Evolutionary conservation across 2,888 invertebrate species (phyloP).

Genomic region (Rhagophthalmus giganteus): DNA sequence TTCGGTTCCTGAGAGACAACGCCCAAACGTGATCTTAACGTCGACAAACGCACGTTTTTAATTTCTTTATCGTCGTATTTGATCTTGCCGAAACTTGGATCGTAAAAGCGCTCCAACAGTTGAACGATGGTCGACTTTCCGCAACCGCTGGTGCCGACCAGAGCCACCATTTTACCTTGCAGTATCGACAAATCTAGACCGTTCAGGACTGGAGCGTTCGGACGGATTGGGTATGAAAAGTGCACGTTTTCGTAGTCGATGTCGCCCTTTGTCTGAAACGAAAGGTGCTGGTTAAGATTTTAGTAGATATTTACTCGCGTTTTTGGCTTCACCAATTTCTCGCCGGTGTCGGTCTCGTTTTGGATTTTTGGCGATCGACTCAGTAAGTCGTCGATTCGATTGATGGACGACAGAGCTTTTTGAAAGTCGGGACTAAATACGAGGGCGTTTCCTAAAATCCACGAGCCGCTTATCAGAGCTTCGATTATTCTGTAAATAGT

Average conservation of each 20-base stretch:
- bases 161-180: slow-evolving; percentile 71
- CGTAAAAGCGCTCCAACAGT: slow-evolving; percentile 82
- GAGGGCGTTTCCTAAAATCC: slow-evolving; percentile 66
- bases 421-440: slow-evolving; percentile 81
- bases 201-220: slow-evolving; percentile 69
- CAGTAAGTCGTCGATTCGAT: slow-evolving; percentile 66
- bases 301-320: not conserved
- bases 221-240: slow-evolving; percentile 79
- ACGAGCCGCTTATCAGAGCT: slow-evolving; percentile 70
- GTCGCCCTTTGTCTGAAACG: slow-evolving; percentile 61
- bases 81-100: slow-evolving; percentile 68
- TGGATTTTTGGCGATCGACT: slow-evolving; percentile 64
- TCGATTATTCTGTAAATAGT: slow-evolving; percentile 73
- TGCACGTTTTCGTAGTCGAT: slow-evolving; percentile 70
- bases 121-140: slow-evolving; percentile 89
- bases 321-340: slow-evolving; percentile 46
- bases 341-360: slow-evolving; percentile 44
- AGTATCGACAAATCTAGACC: slow-evolving; percentile 65
- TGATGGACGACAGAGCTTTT: slow-evolving; percentile 74
- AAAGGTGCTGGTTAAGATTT: too few species aligned
- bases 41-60: slow-evolving; percentile 40
- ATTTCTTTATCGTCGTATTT: slow-evolving; percentile 43
- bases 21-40: slow-evolving; percentile 75
- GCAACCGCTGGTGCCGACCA: slow-evolving; percentile 82
- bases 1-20: slow-evolving; percentile 92